A percentile compares a stretch with the other conserved stretches of the same genome.
Conservation (phyloP, 2,888 invertebrate species). For the Drosophila hamatofila region DNA sequence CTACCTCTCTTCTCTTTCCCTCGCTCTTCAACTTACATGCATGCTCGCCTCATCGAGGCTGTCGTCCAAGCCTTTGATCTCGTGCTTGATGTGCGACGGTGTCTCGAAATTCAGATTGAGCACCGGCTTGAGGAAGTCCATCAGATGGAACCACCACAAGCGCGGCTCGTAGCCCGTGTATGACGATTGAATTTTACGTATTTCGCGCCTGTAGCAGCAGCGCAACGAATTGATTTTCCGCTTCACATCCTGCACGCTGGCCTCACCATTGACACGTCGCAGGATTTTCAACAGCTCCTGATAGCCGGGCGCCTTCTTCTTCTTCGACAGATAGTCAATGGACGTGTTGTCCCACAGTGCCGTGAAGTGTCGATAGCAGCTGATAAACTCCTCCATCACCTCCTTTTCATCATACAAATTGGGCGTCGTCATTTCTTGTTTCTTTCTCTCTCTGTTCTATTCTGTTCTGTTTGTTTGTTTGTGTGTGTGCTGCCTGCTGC, state of each 20-base stretch:
- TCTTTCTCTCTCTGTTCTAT: no score
- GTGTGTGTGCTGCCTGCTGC: not conserved
- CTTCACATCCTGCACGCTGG: constrained; percentile 57
- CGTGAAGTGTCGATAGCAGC: constrained; percentile 60
- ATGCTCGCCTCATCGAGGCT: constrained; percentile 62
- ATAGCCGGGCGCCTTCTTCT: constrained; percentile 59
- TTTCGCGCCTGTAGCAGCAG: constrained; percentile 66
- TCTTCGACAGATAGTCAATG: constrained; percentile 53
- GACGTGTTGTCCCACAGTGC: constrained; percentile 59
- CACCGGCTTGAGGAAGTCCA: constrained; percentile 66
- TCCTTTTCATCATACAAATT: constrained; percentile 59
- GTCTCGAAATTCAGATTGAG: constrained; percentile 41
- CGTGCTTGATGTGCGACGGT: constrained; percentile 17
- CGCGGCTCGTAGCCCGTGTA: constrained; percentile 54
- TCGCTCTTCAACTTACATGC: constrained; percentile 46
- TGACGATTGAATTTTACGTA: constrained; percentile 57
- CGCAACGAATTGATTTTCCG: constrained; percentile 68
- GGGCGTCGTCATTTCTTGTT: constrained; percentile 32
- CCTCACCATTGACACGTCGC: constrained; percentile 52
- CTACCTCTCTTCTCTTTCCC: not conserved
- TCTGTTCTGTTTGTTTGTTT: not conserved
- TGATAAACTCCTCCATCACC: constrained; percentile 68
- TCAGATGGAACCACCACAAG: constrained; percentile 64
- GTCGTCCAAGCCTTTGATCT: constrained; percentile 39
- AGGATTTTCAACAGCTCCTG: constrained; percentile 57